Evolutionary conservation across 2,888 invertebrate species (phyloP).

Genomic region (Adineta ricciae): DNA sequence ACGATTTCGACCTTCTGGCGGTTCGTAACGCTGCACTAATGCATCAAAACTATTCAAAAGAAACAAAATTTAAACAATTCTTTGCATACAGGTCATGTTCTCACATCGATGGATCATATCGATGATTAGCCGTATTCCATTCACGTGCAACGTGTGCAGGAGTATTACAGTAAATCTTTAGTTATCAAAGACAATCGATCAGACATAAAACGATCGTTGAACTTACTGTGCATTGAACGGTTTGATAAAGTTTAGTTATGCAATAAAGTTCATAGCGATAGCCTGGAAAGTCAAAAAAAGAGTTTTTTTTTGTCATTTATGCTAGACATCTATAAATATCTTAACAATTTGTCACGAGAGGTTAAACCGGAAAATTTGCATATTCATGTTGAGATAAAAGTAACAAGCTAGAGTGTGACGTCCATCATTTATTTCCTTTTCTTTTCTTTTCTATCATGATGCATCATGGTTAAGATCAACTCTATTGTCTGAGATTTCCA

Average conservation of each 20-base stretch:
- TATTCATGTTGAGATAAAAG: constrained; percentile 17
- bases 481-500: too few species aligned
- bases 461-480: not conserved
- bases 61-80: too few species aligned
- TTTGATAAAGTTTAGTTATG: constrained; percentile 73
- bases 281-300: constrained; percentile 54
- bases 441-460: not conserved
- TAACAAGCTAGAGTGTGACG: not conserved
- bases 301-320: too few species aligned
- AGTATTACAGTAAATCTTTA: constrained; percentile 61
- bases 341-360: not conserved
- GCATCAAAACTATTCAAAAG: constrained; percentile 60
- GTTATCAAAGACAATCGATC: constrained; percentile 13
- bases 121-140: constrained; percentile 56
- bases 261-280: constrained; percentile 89
- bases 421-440: not conserved
- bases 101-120: constrained; percentile 42
- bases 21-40: constrained; percentile 70
- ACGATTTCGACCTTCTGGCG: constrained; percentile 73
- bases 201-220: not conserved
- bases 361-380: not conserved
- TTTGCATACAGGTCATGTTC: constrained; percentile 59
- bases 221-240: constrained; percentile 70
- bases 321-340: too few species aligned
- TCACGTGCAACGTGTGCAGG: constrained; percentile 65